Evolutionary conservation across 1,140 invertebrate species (phyloP), one percentile per base, ranked within the genome.

Genomic region (Aphaenogaster ashmeadi): DNA sequence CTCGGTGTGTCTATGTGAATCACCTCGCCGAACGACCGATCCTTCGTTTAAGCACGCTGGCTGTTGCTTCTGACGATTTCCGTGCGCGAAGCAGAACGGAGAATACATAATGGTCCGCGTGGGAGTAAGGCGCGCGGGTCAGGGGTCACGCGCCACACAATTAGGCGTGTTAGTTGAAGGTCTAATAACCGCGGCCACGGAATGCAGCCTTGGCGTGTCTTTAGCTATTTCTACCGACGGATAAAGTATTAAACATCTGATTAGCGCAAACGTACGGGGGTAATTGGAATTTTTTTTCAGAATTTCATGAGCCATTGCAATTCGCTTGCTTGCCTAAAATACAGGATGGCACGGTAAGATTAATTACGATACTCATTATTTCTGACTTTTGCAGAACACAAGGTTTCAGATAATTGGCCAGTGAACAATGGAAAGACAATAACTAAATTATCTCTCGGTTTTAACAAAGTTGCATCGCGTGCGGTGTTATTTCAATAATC

Each of bases 141-240:
- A 13, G 2, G n/a, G 86, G 80, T 91, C 90, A 86, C 85, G 90
- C 75, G 86, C 50, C 86, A 56, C 18, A 67, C 18, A 67, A 79
- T 86, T 79, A 56, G 74, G 36, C 27, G 18, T 54, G 36, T 87
- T 56, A 58, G 38, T 21, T 47, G 69, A 38, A 74, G 56, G 54
- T 74, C 41, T 84, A 84, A 84, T 84, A 56, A 75, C 69, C 18
- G 41, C 67, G 54, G 74, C 67, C 54, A 47, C 80, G 69, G 69
- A 75, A 84, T 47, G 80, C n/a, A 74, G 44, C 41, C 69, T 75
- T 84, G 54, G 54, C 44, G 54, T 84, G 54, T 56, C 71, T 84
- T n/a, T 33, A 18, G 15, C 41, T 47, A 11, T 21, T 58, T 47
- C 18, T 36, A 33, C 38, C 47, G 6, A 3, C 54, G 67, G 18